Evolutionary conservation across 1,140 invertebrate species (phyloP), one percentile per base, ranked within the genome.

Genomic region (Lutraria rhynchaena): DNA sequence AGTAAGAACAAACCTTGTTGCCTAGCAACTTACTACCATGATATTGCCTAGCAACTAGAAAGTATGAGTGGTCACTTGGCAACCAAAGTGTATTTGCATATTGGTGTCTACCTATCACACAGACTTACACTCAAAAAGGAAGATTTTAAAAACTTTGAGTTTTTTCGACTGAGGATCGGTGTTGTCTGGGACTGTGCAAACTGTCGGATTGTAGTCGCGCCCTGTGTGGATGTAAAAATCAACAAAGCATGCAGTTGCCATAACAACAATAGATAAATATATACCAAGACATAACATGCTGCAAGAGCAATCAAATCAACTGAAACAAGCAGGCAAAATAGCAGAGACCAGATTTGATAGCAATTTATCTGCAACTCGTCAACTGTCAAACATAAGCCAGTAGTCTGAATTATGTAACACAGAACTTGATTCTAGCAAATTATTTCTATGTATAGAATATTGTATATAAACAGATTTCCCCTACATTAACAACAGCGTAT

Each of bases 71-170:
- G 63, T 67, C 31, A 49, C 63, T 49, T 46, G 49, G 63, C 63
- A 67, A 67, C 63, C 31, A 67, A 41, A 67, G 4, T n/a, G 49
- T 51, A 13, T 61, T 67, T 67, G 63, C 63, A 46, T 49, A 41
- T 67, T 41, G 49, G 41, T 15, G 13, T 67, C 63, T 67, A 49
- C 63, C 63, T 67, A 49, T 67, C 41, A 67, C 63, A 67, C 63
- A 80, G 63, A 90, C 89, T 90, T 90, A 90, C 89, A 88, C 85
- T 89, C 63, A 89, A 74, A 81, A 90, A 90, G 77, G 82, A 87
- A 58, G 88, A 82, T 86, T 89, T 90, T 82, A 89, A 85, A 86
- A 89, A 89, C 85, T 89, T 88, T 80, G 89, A 90, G 87, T 90
- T 90, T 90, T 90, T 90, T 87, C 90, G 87, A 87, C 84, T 85